Conservation (phyloP, 1,140 invertebrate genomes). For the Tetramorium alpestre region DNA sequence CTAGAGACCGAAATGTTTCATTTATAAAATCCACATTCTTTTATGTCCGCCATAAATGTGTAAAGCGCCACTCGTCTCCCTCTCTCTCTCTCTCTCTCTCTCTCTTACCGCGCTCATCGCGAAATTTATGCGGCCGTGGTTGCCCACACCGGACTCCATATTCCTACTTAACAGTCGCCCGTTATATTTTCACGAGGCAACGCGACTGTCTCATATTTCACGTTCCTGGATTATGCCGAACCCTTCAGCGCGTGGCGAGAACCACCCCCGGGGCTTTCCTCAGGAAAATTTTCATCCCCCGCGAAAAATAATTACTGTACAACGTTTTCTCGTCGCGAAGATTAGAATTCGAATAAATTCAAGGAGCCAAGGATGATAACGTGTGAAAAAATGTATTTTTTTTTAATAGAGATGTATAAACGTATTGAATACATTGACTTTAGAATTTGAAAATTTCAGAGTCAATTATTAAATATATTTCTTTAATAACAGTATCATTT, state of each 20-base stretch:
- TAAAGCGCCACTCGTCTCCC: conserved; percentile 42
- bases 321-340: conserved; percentile 2
- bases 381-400: background rate
- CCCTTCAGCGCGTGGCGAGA: conserved; percentile 53
- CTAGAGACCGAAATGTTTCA: conserved; percentile 47
- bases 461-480: background rate
- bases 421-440: background rate
- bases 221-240: conserved; percentile 51
- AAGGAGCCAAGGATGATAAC: background rate
- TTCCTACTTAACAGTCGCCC: conserved; percentile 48
- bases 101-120: background rate
- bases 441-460: background rate
- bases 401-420: background rate
- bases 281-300: conserved; percentile 31
- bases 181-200: conserved; percentile 57
- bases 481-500: no score
- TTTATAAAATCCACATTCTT: conserved; percentile 62
- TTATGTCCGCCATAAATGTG: conserved; percentile 54
- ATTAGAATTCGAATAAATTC: conserved; percentile 23
- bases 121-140: conserved; percentile 51
- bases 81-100: conserved; percentile 8
- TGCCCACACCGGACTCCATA: conserved; percentile 34
- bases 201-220: conserved; percentile 55
- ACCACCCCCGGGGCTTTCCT: background rate
- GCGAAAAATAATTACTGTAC: conserved; percentile 47